Base-by-base conservation (phyloP, 2,888 invertebrate genomes). In the Melitaea athalia region DNA sequence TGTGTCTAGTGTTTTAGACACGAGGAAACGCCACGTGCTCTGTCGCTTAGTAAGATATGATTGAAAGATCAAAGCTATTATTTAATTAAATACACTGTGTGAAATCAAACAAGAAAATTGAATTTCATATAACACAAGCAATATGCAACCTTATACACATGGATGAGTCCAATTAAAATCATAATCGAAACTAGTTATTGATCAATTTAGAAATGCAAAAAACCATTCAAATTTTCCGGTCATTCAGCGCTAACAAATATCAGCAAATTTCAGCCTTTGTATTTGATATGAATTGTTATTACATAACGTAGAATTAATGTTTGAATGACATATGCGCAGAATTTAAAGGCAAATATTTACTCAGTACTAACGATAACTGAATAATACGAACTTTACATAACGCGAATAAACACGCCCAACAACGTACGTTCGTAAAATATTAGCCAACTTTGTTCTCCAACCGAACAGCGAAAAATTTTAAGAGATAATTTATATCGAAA, bases 401-500 rank as follows among this genome's bases (percentile, higher is more conserved):
- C 53, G 5, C 12, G 14, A 53, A 55, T 55, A 55, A 55, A 55
- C 53, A 55, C n/a, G 8, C 1, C 47, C 59, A 24, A 24, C 24
- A 3, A 24, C 24, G 24, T 52, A 50, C 50, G 68, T 52, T 60
- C 43, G 65, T 68, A 63, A 71, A 69, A 67, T 71, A 71, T 71
- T 45, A 66, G 38, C 31, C 57, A 71, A 71, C 60, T 71, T 71
- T 69, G 53, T 45, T 47, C 61, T 33, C 45, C 59, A 14, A 57
- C 38, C 15, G 65, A 61, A 49, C 60, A 57, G 38, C 45, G 63
- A 63, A 63, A 64, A 67, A 70, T 61, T 55, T 63, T 67, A 60
- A 64, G 57, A 68, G 68, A 71, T 69, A 67, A 71, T 69, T 71
- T 68, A 71, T 71, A 62, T 64, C 42, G 38, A 63, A 68, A 70